Conservation (phyloP, 2,113 vertebrate genomes). For the Siniperca knerii region DNA sequence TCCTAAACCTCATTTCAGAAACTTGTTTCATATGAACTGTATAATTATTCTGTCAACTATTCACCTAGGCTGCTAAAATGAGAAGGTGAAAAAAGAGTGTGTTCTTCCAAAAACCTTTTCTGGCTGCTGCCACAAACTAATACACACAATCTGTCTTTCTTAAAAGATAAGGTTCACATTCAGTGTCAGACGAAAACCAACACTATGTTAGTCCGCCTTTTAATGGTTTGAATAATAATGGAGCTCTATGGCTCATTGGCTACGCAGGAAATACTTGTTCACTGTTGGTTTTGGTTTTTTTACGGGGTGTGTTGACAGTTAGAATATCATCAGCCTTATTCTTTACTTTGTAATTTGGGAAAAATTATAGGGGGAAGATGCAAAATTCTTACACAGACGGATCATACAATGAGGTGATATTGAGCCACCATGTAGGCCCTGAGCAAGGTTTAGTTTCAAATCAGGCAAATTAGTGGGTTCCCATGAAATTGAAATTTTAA, state of each 20-base stretch:
- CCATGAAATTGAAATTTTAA: conserved; percentile 43
- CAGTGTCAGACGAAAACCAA: neutral
- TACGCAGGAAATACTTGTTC: too few relatives aligned
- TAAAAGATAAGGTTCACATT: neutral
- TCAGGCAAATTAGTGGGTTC: conserved; percentile 31
- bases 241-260: too few relatives aligned
- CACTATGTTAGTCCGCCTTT: neutral
- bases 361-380: neutral
- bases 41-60: neutral
- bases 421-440: neutral
- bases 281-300: neutral
- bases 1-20: neutral
- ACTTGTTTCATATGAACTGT: neutral
- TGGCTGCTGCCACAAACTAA: neutral
- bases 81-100: neutral
- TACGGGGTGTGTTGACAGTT: neutral
- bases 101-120: neutral
- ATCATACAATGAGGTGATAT: neutral
- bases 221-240: neutral
- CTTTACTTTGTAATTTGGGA: neutral
- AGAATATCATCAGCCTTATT: neutral
- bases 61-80: neutral
- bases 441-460: conserved; percentile 21
- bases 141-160: conserved; percentile 3
- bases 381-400: neutral